phyloP scores from a whole-genome alignment of 2,888 invertebrate species.

The Chrysolina oricalcia region DNA sequence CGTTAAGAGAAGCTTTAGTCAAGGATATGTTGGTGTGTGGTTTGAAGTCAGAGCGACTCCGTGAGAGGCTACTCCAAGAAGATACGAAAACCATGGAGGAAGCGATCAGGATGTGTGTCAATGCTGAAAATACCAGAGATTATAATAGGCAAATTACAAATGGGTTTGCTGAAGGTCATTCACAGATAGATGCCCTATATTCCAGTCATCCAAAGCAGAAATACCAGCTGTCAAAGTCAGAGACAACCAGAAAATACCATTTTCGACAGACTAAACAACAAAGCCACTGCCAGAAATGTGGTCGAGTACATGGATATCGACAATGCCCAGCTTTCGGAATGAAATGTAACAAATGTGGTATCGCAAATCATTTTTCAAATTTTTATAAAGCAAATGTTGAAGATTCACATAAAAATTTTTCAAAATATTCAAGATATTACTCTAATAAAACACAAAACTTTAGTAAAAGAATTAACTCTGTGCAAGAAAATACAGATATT shows the following conservation, averaged over 20 bases:
- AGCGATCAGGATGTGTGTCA: conserved; percentile 46
- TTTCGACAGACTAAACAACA: conserved; percentile 4
- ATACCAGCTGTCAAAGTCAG: conserved; percentile 20
- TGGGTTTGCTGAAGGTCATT: background rate
- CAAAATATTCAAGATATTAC: background rate
- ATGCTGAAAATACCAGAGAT: conserved; percentile 43
- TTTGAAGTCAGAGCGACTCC: too few relatives aligned
- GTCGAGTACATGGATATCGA: too few relatives aligned
- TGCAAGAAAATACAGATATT: conserved; percentile 12
- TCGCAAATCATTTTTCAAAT: conserved; percentile 37
- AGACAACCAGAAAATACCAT: conserved; percentile 16
- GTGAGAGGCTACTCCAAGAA: conserved; percentile 47
- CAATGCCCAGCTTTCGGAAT: conserved; percentile 36
- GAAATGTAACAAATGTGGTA: conserved; percentile 40
- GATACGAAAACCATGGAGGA: conserved; percentile 45
- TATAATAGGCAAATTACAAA: conserved; percentile 12
- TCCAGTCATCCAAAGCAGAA: background rate
- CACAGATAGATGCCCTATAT: background rate
- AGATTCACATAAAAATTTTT: background rate
- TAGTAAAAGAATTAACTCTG: conserved; percentile 15
- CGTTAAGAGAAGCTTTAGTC: too few relatives aligned
- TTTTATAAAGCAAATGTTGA: conserved; percentile 3
- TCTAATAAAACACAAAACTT: conserved; percentile 2
- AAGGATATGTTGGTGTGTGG: too few relatives aligned
- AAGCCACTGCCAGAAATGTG: conserved; percentile 38